Conservation (phyloP, 2,113 vertebrate species). For the Pedetes capensis region DNA sequence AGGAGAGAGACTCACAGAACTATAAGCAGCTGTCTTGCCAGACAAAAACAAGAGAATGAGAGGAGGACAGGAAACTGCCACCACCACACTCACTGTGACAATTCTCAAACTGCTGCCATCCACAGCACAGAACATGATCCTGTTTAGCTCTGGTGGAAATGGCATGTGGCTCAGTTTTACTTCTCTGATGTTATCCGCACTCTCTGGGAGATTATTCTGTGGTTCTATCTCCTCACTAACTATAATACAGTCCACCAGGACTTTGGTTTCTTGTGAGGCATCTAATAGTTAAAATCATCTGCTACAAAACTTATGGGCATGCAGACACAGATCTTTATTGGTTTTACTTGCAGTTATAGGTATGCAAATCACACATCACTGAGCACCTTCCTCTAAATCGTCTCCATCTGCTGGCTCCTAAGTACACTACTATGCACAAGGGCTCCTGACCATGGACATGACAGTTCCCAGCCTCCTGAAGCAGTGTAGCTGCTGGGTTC, state of each 20-base stretch:
- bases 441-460: not conserved
- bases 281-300: not conserved
- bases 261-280: not conserved
- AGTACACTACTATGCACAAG: too few relatives aligned
- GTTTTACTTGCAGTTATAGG: not conserved
- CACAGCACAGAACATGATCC: fast-evolving
- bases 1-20: not conserved
- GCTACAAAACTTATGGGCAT: not conserved
- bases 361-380: fast-evolving
- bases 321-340: not conserved
- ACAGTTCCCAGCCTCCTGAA: not conserved
- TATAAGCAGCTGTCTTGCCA: not conserved
- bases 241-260: not conserved
- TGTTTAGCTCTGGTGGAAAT: not conserved
- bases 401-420: not conserved
- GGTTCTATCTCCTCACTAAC: not conserved
- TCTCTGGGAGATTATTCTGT: not conserved
- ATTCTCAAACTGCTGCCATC: not conserved
- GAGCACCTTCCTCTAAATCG: not conserved
- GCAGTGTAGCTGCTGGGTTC: not conserved
- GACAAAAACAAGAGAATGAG: not conserved
- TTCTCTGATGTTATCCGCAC: not conserved
- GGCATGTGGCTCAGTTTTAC: not conserved
- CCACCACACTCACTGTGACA: not conserved
- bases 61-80: not conserved